These are phyloP conservation scores for Sebastes vulpes DNA, from an alignment of 2,797 vertebrate genomes.

Conservation along the genomic window DNA sequence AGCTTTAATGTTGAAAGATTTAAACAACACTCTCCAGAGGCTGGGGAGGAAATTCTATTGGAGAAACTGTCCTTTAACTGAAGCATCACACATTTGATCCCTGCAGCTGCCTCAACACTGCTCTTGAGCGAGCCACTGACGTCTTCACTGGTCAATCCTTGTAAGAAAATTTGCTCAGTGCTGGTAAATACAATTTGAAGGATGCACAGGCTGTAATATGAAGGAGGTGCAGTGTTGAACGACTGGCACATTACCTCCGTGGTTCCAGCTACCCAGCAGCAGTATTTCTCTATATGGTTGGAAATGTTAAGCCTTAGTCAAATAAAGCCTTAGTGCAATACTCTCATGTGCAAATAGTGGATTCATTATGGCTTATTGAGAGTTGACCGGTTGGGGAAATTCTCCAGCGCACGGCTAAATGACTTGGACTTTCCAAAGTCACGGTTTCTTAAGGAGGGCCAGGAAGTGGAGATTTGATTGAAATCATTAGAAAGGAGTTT, in stretches of 20 bases:
- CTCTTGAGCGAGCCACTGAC: slow-evolving; percentile 14
- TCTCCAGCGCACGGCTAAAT: slow-evolving; percentile 55
- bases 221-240: neutral
- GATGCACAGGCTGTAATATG: slow-evolving; percentile 5
- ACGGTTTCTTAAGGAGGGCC: slow-evolving; percentile 32
- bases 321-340: slow-evolving; percentile 65
- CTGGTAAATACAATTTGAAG: slow-evolving; percentile 21
- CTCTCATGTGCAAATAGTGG: slow-evolving; percentile 66
- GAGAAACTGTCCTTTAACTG: slow-evolving; percentile 13
- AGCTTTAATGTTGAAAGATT: slow-evolving; percentile 6
- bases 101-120: slow-evolving; percentile 17
- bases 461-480: slow-evolving; percentile 49
- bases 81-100: slow-evolving; percentile 32
- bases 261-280: slow-evolving; percentile 18
- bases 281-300: slow-evolving; percentile 42
- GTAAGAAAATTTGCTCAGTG: slow-evolving; percentile 9
- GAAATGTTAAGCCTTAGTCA: slow-evolving; percentile 69
- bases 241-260: slow-evolving; percentile 21
- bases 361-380: slow-evolving; percentile 69
- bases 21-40: neutral
- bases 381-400: slow-evolving; percentile 47
- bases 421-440: slow-evolving; percentile 73
- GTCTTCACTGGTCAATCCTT: slow-evolving; percentile 11
- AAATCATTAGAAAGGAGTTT: slow-evolving; percentile 60
- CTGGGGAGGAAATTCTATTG: neutral